A percentile compares a stretch with the other conserved stretches of the same genome.
Evolutionary conservation across 2,113 vertebrate species (phyloP).

Genomic region (Hyaena hyaena): DNA sequence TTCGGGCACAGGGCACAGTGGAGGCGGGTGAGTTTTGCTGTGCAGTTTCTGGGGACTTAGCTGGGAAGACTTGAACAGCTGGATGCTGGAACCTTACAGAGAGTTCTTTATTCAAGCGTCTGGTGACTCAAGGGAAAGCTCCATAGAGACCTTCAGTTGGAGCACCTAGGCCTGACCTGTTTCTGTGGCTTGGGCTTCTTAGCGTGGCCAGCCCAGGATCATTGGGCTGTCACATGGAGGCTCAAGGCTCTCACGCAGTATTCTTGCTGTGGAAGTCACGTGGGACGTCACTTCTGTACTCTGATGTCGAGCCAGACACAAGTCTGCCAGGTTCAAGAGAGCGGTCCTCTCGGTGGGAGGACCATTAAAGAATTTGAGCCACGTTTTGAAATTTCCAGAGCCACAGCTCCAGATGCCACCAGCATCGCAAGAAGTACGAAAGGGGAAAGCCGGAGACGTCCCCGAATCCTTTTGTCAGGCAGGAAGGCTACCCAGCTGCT

Average conservation of each 20-base stretch:
- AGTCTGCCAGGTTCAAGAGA: neutral
- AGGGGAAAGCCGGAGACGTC: too few species aligned
- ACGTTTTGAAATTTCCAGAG: neutral
- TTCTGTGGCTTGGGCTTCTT: neutral
- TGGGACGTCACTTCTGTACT: fast-evolving
- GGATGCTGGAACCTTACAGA: neutral
- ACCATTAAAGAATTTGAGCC: neutral
- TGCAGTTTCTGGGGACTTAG: neutral
- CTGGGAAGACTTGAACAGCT: neutral
- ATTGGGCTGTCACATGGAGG: neutral
- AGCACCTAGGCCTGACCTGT: neutral
- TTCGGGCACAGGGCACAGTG: neutral
- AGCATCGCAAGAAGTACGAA: neutral
- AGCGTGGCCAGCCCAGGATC: neutral
- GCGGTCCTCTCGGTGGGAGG: neutral
- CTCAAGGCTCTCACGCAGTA: neutral
- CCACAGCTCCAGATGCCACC: too few species aligned
- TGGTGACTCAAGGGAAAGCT: neutral
- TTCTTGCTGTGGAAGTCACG: neutral
- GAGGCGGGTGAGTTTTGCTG: neutral
- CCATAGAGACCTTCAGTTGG: neutral
- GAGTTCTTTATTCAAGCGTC: neutral
- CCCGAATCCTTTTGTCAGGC: neutral
- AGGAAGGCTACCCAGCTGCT: neutral
- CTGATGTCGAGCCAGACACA: neutral